These are phyloP conservation scores for Dreissena rostriformis DNA, from an alignment of 1,140 invertebrate genomes.

Conservation along the genomic window DNA sequence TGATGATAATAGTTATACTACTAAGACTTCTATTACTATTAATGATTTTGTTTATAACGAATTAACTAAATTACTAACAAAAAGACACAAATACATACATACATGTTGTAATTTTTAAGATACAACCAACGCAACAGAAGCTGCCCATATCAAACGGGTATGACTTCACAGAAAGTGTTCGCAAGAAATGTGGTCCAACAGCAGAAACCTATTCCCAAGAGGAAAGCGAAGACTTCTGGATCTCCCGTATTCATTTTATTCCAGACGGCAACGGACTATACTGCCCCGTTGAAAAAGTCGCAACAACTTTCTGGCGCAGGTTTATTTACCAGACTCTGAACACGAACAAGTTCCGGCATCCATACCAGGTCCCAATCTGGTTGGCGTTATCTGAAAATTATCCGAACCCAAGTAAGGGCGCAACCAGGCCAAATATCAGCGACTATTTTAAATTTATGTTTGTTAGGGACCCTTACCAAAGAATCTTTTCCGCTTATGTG, in stretches of 20 bases:
- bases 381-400: not conserved
- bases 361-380: constrained; percentile 26
- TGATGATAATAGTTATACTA: too few species aligned
- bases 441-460: constrained; percentile 36
- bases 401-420: too few species aligned
- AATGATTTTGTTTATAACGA: too few species aligned
- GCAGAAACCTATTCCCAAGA: not conserved
- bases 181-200: not conserved
- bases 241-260: constrained; percentile 1
- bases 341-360: not conserved
- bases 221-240: not conserved
- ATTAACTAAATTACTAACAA: too few species aligned
- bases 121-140: too few species aligned
- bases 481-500: constrained; percentile 30
- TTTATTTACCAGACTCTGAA: constrained; percentile 16
- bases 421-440: not conserved
- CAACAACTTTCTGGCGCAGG: constrained; percentile 32
- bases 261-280: not conserved
- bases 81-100: too few species aligned
- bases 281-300: constrained; percentile 34
- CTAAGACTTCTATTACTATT: too few species aligned
- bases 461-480: constrained; percentile 33
- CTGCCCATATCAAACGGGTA: not conserved
- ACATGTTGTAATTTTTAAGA: too few species aligned
- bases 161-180: not conserved